These are phyloP conservation scores for Paralvinella palmiformis DNA, from an alignment of 1,140 invertebrate species.

Conservation along the genomic window DNA sequence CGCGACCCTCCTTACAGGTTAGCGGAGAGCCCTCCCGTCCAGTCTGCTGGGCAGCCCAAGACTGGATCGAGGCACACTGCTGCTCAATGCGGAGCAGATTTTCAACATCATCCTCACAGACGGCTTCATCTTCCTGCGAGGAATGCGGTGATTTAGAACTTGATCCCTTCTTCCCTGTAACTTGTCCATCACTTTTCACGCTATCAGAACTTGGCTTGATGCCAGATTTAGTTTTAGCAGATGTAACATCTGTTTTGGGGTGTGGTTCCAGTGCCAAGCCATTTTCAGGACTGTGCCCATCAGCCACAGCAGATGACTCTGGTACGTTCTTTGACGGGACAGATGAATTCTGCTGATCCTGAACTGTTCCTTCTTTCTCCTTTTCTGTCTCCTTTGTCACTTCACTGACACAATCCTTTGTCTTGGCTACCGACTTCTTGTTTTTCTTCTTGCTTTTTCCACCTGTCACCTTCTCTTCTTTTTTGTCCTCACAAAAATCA, in stretches of 20 bases:
- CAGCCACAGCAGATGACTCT: neutral
- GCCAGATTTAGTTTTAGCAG: too few species aligned
- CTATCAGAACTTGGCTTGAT: too few species aligned
- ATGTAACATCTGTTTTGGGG: too few species aligned
- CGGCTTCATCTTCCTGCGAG: neutral
- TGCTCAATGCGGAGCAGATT: conserved; percentile 55
- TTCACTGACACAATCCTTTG: neutral
- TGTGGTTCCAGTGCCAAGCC: too few species aligned
- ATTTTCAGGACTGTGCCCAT: too few species aligned
- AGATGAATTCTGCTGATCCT: neutral
- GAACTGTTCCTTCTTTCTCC: neutral
- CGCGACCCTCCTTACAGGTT: too few species aligned
- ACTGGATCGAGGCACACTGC: conserved; percentile 50
- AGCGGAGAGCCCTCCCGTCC: too few species aligned
- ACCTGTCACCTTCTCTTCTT: conserved; percentile 52
- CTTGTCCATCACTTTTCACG: too few species aligned
- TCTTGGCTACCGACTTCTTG: neutral
- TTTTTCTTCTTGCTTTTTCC: neutral
- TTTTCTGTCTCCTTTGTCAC: neutral
- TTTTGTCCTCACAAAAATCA: conserved; percentile 59
- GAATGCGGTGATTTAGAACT: neutral
- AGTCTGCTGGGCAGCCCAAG: neutral
- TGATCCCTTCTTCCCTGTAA: too few species aligned
- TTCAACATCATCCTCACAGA: conserved; percentile 34
- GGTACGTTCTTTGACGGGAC: neutral